These are phyloP conservation scores for Tachystola acroxantha DNA, from an alignment of 2,888 invertebrate genomes.

Conservation along the genomic window DNA sequence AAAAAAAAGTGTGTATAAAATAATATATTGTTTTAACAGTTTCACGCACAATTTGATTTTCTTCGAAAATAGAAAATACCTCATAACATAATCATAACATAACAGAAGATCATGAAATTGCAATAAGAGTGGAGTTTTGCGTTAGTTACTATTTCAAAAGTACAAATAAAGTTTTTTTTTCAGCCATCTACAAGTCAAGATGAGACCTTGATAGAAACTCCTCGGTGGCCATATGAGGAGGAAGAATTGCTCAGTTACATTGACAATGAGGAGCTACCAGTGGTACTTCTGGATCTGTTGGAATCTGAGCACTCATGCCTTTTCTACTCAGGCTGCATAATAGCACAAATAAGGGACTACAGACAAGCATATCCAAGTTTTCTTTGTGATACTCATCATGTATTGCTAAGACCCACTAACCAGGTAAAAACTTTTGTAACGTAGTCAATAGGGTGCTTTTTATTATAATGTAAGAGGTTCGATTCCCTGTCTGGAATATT, in stretches of 20 bases:
- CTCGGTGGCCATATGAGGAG: slow-evolving; percentile 92
- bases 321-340: slow-evolving; percentile 94
- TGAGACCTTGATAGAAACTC: slow-evolving; percentile 85
- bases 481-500: no score
- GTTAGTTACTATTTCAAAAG: no score
- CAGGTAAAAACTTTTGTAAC: no score
- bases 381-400: slow-evolving; percentile 90
- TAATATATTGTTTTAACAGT: no score
- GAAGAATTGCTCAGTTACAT: slow-evolving; percentile 92
- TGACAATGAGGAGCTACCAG: slow-evolving; percentile 94
- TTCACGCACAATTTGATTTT: no score
- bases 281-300: slow-evolving; percentile 89
- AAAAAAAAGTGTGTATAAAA: no score
- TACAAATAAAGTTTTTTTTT: no score
- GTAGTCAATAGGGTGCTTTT: no score
- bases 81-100: no score
- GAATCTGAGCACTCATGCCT: slow-evolving; percentile 90
- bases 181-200: slow-evolving; percentile 62
- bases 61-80: no score
- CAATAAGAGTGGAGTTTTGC: no score
- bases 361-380: slow-evolving; percentile 88
- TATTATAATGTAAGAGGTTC: not conserved
- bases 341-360: slow-evolving; percentile 94
- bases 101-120: no score
- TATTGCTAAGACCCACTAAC: slow-evolving; percentile 90